These are phyloP conservation scores for Plotosus lineatus DNA, from an alignment of 2,113 vertebrate genomes.

Conservation along the genomic window DNA sequence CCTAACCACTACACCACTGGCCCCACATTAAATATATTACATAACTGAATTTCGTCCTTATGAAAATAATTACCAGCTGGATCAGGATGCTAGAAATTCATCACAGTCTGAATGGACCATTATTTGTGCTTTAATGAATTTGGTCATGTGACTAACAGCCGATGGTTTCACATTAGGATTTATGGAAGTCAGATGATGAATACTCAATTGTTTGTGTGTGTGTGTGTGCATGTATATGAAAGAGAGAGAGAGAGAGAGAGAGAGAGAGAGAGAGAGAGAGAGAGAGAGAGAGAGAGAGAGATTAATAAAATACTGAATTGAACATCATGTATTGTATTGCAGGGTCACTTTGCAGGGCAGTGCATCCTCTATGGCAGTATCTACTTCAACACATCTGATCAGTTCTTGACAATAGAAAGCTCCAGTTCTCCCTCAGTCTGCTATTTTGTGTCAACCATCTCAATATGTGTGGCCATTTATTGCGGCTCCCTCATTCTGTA, in stretches of 20 bases:
- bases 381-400: slow-evolving; percentile 61
- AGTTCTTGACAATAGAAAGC: slow-evolving; percentile 53
- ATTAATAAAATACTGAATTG: background rate
- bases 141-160: slow-evolving; percentile 33
- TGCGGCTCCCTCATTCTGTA: slow-evolving; percentile 77
- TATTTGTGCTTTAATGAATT: background rate
- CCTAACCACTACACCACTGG: too few relatives aligned
- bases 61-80: background rate
- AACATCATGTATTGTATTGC: slow-evolving; percentile 22
- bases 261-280: slow-evolving; percentile 2
- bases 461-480: slow-evolving; percentile 74
- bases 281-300: background rate
- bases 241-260: background rate
- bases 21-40: too few relatives aligned
- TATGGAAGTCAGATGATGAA: slow-evolving; percentile 56
- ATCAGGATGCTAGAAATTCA: too few relatives aligned
- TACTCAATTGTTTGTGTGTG: background rate
- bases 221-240: background rate
- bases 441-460: slow-evolving; percentile 75
- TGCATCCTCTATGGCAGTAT: slow-evolving; percentile 79
- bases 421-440: slow-evolving; percentile 75
- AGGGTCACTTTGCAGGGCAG: slow-evolving; percentile 75
- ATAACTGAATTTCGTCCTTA: background rate
- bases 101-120: background rate
- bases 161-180: slow-evolving; percentile 55